Base-by-base conservation (phyloP, 2,888 invertebrate genomes). In the Aelia acuminata region DNA sequence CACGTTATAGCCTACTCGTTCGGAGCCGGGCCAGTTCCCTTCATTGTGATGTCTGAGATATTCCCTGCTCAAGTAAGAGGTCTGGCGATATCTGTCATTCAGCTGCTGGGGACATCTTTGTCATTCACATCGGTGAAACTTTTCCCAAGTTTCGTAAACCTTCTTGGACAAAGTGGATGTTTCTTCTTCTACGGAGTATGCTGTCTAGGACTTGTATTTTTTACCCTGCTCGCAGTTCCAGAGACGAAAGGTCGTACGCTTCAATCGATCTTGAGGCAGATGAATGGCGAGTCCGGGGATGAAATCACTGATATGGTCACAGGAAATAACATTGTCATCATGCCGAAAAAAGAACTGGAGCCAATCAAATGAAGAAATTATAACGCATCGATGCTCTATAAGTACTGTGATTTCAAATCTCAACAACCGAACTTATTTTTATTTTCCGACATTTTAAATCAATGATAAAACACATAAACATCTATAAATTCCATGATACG, bases 1-100 rank as follows among this genome's bases (percentile, higher is more conserved):
- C 93, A 92, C 91, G 93, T 93, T 88, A 92, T 93, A 90, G 91
- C 91, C 5, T 93, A 93, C 91, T 92, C 92, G 90, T 90, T 92
- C 0, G 94, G 94, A 7, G 92, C 92, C 31, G 93, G 93, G 0
- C 92, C 92, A 2, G 91, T 93, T 1, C 93, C 93, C 0, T 93
- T 92, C 50, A 92, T 93, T 11, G 90, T 93, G 15, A 91, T 92
- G 80, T 92, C 93, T 50, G 93, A 93, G 90, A 92, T 93, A 0
- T 93, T 93, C 89, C 90, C 93, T 18, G 93, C 93, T 10, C 93
- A 93, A 92, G 93, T 93, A 87, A 90, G 91, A 39, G 91, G 91
- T 26, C 80, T 93, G 57, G 94, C 93, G 0, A 93, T 93, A 7
- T 93, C 92, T 90, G 90, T 93, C 1, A 91, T 93, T 3, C 92